Conservation (phyloP, 1,140 invertebrate genomes). For the Pogonomyrmex californicus region DNA sequence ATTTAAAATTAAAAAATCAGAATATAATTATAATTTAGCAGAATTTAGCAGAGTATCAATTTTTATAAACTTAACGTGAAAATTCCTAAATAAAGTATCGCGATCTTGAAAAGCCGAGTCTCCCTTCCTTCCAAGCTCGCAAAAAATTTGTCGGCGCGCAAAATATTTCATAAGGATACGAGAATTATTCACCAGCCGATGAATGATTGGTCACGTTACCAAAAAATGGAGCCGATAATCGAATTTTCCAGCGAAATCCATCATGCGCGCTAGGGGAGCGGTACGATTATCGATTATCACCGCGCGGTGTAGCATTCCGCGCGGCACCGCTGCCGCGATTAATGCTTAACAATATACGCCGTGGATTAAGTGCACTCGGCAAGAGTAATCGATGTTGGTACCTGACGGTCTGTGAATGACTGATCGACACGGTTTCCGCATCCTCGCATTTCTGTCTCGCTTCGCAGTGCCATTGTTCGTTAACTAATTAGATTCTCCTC, state of each 20-base stretch:
- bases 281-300: slow-evolving; percentile 53
- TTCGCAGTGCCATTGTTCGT: slow-evolving; percentile 62
- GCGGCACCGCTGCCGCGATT: slow-evolving; percentile 8
- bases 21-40: background rate
- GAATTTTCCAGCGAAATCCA: slow-evolving; percentile 31
- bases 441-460: slow-evolving; percentile 53
- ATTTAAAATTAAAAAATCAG: background rate
- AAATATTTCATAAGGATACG: slow-evolving; percentile 31
- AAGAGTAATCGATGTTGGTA: slow-evolving; percentile 58
- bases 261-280: slow-evolving; percentile 19
- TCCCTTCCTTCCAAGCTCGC: background rate
- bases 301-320: slow-evolving; percentile 22
- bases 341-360: slow-evolving; percentile 50
- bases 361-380: slow-evolving; percentile 56
- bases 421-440: slow-evolving; percentile 60
- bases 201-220: slow-evolving; percentile 43
- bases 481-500: slow-evolving; percentile 72
- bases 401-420: slow-evolving; percentile 63
- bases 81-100: background rate
- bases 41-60: background rate
- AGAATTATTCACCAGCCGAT: slow-evolving; percentile 39
- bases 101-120: background rate
- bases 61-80: background rate
- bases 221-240: slow-evolving; percentile 49
- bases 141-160: background rate